Conservation (phyloP, 2,888 invertebrate species). For the Myopa tessellatipennis region DNA sequence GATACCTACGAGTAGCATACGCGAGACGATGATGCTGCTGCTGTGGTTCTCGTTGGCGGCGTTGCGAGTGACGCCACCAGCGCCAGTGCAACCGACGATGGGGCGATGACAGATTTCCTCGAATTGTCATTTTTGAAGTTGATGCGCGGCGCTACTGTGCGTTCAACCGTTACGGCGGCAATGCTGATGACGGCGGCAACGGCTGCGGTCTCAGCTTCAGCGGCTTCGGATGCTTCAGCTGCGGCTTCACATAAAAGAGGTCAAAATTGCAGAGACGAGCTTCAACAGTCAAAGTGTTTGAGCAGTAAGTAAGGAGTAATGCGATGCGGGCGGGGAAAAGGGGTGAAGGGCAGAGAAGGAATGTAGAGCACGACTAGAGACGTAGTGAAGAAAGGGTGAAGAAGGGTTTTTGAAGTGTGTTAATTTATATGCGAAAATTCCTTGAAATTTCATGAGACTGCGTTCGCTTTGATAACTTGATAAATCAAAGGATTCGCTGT, state of each 20-base stretch:
- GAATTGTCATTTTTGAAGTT: constrained; percentile 57
- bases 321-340: neutral
- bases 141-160: constrained; percentile 40
- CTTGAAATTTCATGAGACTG: constrained; percentile 29
- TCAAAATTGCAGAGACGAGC: constrained; percentile 28
- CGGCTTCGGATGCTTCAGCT: neutral
- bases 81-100: constrained; percentile 46
- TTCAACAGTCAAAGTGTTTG: neutral
- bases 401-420: constrained; percentile 24
- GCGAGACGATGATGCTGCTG: neutral
- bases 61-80: constrained; percentile 31
- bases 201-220: constrained; percentile 3
- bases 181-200: constrained; percentile 46
- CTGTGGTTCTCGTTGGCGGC: neutral
- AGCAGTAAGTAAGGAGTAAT: too few species aligned
- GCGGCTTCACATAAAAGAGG: constrained; percentile 24
- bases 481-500: constrained; percentile 38
- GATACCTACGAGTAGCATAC: constrained; percentile 11
- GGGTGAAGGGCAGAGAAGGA: neutral
- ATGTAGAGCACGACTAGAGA: neutral
- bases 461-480: constrained; percentile 15
- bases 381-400: neutral
- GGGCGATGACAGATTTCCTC: constrained; percentile 65
- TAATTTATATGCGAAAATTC: constrained; percentile 41
- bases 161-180: constrained; percentile 43